phyloP scores from a whole-genome alignment of 2,113 vertebrate genomes.

The Burhinus oedicnemus region DNA sequence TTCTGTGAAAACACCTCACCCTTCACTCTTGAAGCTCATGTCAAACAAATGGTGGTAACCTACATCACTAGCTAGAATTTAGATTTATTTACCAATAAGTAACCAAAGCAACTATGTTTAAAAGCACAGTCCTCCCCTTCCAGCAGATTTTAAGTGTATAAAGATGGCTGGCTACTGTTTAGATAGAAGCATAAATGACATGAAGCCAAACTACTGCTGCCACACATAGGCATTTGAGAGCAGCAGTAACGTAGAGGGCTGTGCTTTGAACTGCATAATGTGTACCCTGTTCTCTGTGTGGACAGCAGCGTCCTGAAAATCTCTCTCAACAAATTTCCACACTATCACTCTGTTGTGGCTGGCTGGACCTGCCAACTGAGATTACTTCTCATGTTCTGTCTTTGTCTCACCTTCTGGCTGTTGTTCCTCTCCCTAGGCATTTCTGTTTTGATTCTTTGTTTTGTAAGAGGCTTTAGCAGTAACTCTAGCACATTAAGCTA shows the following conservation, averaged over 20 bases:
- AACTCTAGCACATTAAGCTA: background rate
- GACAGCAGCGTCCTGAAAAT: background rate
- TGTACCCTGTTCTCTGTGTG: background rate
- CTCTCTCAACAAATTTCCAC: slow-evolving; percentile 28
- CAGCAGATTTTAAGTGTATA: background rate
- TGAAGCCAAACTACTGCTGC: background rate
- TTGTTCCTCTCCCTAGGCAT: slow-evolving; percentile 17
- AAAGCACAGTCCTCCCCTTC: background rate
- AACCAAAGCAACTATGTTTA: background rate
- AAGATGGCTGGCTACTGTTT: background rate
- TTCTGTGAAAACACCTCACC: background rate
- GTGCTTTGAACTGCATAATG: slow-evolving; percentile 22
- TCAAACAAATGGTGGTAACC: background rate
- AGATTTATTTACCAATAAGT: background rate
- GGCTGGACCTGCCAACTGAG: slow-evolving; percentile 50
- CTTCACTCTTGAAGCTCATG: background rate
- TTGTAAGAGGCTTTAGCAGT: background rate
- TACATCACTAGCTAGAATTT: background rate
- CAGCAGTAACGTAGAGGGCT: background rate
- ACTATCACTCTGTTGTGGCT: slow-evolving; percentile 27
- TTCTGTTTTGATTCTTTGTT: slow-evolving; percentile 22
- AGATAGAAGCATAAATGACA: background rate
- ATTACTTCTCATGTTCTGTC: slow-evolving; percentile 51
- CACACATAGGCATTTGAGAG: background rate
- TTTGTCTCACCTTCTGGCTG: slow-evolving; percentile 53